Evolutionary conservation across 1,140 invertebrate genomes (phyloP).

Genomic region (Bradynema listronoti): DNA sequence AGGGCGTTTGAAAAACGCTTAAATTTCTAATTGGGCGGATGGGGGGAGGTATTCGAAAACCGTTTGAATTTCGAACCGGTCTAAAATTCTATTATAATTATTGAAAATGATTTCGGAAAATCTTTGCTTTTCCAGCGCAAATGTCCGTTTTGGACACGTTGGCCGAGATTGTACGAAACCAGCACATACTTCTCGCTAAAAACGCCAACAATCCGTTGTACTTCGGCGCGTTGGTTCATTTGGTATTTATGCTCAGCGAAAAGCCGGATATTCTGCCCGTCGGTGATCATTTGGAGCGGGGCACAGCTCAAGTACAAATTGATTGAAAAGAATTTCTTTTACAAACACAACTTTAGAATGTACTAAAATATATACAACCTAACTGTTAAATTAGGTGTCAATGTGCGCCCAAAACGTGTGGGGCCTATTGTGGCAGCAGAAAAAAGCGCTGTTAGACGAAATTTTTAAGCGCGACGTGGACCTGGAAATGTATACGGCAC

Average conservation of each 20-base stretch:
- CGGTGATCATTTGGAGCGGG: slow-evolving; percentile 36
- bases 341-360: slow-evolving; percentile 2
- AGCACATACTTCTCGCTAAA: slow-evolving; percentile 76
- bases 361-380: slow-evolving; percentile 7
- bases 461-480: slow-evolving; percentile 80
- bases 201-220: slow-evolving; percentile 63
- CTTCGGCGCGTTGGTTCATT: slow-evolving; percentile 86
- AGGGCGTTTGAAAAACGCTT: no score
- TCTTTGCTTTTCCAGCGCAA: slow-evolving; percentile 39
- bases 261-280: slow-evolving; percentile 46
- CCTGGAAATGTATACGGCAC: slow-evolving; percentile 64
- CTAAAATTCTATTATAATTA: no score
- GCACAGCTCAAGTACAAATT: slow-evolving; percentile 43
- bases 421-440: slow-evolving; percentile 90
- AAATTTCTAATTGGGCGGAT: no score
- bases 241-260: slow-evolving; percentile 82
- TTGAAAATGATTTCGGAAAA: not conserved
- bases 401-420: slow-evolving; percentile 81
- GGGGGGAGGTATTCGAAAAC: no score
- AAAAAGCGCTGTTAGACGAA: slow-evolving; percentile 75
- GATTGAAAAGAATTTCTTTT: not conserved
- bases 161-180: slow-evolving; percentile 46
- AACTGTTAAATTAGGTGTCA: slow-evolving; percentile 62
- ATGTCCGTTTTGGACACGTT: slow-evolving; percentile 54
- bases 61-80: no score